These are phyloP conservation scores for Sclerurus mexicanus DNA, from an alignment of 2,113 vertebrate species.

Conservation along the genomic window DNA sequence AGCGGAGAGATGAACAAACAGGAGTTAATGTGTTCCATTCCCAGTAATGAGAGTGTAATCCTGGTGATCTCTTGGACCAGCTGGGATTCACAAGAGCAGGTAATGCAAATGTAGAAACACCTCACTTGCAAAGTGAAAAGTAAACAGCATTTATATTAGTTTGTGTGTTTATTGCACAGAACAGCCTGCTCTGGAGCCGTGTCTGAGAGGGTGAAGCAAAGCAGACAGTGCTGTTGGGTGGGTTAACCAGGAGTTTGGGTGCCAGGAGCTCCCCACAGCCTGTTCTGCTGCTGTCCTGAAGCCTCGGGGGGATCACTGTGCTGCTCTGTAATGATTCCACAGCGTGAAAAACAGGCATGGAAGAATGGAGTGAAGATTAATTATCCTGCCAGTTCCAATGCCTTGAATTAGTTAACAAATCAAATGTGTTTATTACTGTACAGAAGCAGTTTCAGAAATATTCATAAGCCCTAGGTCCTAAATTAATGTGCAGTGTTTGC, in stretches of 20 bases:
- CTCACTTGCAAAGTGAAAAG: background rate
- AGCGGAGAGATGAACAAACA: background rate
- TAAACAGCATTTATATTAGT: background rate
- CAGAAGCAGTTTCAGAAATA: background rate
- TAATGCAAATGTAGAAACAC: background rate
- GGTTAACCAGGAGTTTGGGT: background rate
- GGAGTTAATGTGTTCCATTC: background rate
- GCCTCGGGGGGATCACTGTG: background rate
- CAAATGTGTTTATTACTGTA: background rate
- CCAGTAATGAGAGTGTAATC: background rate
- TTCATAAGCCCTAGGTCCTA: background rate
- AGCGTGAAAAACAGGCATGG: background rate
- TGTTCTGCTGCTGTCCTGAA: background rate
- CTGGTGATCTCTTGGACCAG: background rate
- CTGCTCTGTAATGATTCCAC: background rate
- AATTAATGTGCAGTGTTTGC: background rate
- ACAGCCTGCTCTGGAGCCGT: background rate
- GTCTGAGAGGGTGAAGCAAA: background rate
- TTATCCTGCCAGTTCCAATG: background rate
- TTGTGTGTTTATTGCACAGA: background rate
- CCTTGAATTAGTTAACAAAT: background rate
- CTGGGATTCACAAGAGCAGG: slow-evolving; percentile 21
- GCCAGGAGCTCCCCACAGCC: background rate
- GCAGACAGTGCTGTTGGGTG: background rate
- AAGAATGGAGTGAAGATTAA: background rate